Evolutionary conservation across 1,140 invertebrate genomes (phyloP).

Genomic region (Drosophila gunungcola): DNA sequence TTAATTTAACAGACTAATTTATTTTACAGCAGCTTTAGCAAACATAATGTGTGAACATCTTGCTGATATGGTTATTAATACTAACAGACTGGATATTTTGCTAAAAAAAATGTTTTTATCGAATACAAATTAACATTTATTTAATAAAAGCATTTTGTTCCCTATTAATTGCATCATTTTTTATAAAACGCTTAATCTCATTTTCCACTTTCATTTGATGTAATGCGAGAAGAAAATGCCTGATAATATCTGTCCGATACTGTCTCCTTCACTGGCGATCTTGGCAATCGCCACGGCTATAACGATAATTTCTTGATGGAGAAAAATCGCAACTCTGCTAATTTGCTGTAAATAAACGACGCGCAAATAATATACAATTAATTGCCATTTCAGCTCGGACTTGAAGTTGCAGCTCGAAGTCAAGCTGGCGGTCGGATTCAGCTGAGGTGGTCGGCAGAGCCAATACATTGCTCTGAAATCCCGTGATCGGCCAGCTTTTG

Average conservation of each 20-base stretch:
- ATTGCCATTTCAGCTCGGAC: slow-evolving; percentile 61
- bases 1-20: slow-evolving; percentile 14
- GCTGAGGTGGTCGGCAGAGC: slow-evolving; percentile 32
- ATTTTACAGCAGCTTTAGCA: neutral
- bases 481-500: slow-evolving; percentile 17
- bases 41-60: too few relatives aligned
- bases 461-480: slow-evolving; percentile 25
- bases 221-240: slow-evolving; percentile 21
- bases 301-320: slow-evolving; percentile 75
- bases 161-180: neutral
- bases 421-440: slow-evolving; percentile 35
- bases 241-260: slow-evolving; percentile 21
- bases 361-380: slow-evolving; percentile 82
- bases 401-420: slow-evolving; percentile 34
- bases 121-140: too few relatives aligned
- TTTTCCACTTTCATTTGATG: slow-evolving; percentile 40
- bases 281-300: slow-evolving; percentile 58
- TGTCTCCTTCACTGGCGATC: slow-evolving; percentile 37
- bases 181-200: neutral
- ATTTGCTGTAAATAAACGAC: slow-evolving; percentile 80
- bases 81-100: too few relatives aligned
- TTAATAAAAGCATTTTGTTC: too few relatives aligned
- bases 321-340: slow-evolving; percentile 81
- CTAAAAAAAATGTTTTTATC: neutral
- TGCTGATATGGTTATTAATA: too few relatives aligned